Evolutionary conservation across 2,113 vertebrate species (phyloP), one percentile per base, ranked within the genome.

Genomic region (Mastomys natalensis): DNA sequence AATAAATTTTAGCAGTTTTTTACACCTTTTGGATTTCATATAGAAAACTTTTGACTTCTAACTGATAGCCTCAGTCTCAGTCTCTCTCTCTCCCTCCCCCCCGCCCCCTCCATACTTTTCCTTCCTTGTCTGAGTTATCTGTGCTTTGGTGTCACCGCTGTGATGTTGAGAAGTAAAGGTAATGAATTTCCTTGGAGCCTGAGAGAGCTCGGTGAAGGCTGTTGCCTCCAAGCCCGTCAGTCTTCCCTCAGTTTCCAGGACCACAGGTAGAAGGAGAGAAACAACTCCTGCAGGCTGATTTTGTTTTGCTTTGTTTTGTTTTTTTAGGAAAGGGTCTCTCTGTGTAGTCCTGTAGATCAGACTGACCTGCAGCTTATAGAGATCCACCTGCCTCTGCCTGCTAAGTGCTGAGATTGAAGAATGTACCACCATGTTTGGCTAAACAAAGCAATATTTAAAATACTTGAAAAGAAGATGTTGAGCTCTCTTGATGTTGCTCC

Each of bases 1-100:
- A 80, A 85, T 93, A 77, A 82, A 94, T 92, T 89, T 68, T 81
- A 94, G 15, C 95, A 88, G 60, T 85, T 95, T 95, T 73, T 40
- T 74, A n/a, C 1, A 58, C 17, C 64, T 90, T 87, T 90, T 70
- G 51, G 29, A 73, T 74, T 95, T 96, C 60, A 73, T 62, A 81
- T 73, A 84, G n/a, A 43, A 93, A 81, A 84, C 22, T 13, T 26
- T 87, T 82, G 70, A 72, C 78, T 76, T 72, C 16, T 72, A 91
- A 96, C 64, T 81, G 60, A 68, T 51, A 51, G 2, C 10, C 24
- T 11, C 24, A 8, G 2, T 29, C 62, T 24, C 22, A 7, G 7
- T 1, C 21, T 51, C 51, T 51, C 51, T 11, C 51, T 51, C 24
- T 21, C 58, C 5, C 17, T 1, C 4, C 4, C 31, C 60, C 88